Base-by-base conservation (phyloP, 2,113 vertebrate genomes). In the Hypomesus transpacificus region DNA sequence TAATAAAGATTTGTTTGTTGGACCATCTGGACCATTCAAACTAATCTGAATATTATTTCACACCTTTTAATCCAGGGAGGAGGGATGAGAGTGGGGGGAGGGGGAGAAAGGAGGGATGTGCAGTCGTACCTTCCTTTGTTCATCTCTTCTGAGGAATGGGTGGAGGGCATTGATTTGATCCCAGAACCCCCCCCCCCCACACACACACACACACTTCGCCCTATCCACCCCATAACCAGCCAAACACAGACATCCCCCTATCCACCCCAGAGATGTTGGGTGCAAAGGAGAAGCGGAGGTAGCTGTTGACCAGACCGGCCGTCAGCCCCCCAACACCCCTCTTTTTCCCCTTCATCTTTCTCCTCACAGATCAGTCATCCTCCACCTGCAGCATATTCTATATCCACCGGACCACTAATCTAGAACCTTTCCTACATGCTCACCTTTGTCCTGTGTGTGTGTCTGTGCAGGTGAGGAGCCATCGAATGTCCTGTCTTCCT, bases 391-490 rank as follows among this genome's bases (percentile, higher is more conserved):
- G 31, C 31, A 34, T 34, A 34, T 34, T 34, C 4, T 46, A 46
- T 9, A 46, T 46, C 39, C 39, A 46, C 39, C 9, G 9, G 39
- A 46, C 39, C 20, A 3, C 54, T 54, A 16, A 20, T n/a, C 7
- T 28, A 16, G 16, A 60, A 50, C 18, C 34, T 31, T 20, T 31
- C 31, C 17, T 22, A 73, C 11, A 7, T 59, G 26, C 16, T 22
- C 16, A 3, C 24, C 2, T 18, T 54, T 13, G 57, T 66, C 18
- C 52, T 80, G 53, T 78, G 60, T 78, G 60, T 64, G 11, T 80
- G 18, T 70, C 18, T 66, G 3, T 75, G 68, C 82, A 89, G 87
- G 80, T 85, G 57, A 75, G 67, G 77, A 74, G 51, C 69, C 14
- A 61, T 54, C 62, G 57, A 2, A 26, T 70, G 24, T 14, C 31